Base-by-base conservation (phyloP, 2,888 invertebrate genomes). In the Caenorhabditis sp. region DNA sequence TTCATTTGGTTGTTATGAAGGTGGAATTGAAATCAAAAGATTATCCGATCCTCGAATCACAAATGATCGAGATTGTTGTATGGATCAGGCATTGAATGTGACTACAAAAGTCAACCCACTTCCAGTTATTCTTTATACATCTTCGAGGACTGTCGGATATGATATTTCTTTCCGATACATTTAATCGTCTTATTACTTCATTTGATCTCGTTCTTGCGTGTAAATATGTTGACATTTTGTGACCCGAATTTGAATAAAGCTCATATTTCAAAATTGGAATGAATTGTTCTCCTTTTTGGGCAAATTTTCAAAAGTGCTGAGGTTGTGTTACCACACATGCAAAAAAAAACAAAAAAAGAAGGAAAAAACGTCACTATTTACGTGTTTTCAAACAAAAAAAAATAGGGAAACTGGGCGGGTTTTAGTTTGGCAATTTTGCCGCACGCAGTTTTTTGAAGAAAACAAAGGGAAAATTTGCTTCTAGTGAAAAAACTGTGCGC, bases 1-100 rank as follows among this genome's bases (percentile, higher is more conserved):
- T 53, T 59, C 64, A 10, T 75, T 69, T 36, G 75, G 75, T 19
- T 75, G 75, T 59, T 70, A 69, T 64, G 69, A 75, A 24, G 75
- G 69, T 49, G 75, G 75, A 31, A 51, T 75, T 26, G 75, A 75
- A 65, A 67, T 75, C 10, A 75, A 75, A 31, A 66, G 69, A 51
- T 50, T 75, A 1, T 53, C 63, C 14, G 75, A 75, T 67, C 75
- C 75, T 1, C 55, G 75, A 23, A 75, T 70, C 1, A 75, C 75
- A 0, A 75, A 70, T 50, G 75, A 75, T 31, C 36, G 73, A 65
- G 75, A 75, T 53, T 75, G 75, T 24, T 75, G 75, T 31, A 23
- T 75, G 24, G 55, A 62, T 26, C 61, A 60, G n/a, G 57, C 69
- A 54, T n/a, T 75, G 3, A 67, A 67, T 49, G 58, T 75, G 24